phyloP scores from a whole-genome alignment of 1,140 invertebrate species.

The Cardiocondyla obscurior region DNA sequence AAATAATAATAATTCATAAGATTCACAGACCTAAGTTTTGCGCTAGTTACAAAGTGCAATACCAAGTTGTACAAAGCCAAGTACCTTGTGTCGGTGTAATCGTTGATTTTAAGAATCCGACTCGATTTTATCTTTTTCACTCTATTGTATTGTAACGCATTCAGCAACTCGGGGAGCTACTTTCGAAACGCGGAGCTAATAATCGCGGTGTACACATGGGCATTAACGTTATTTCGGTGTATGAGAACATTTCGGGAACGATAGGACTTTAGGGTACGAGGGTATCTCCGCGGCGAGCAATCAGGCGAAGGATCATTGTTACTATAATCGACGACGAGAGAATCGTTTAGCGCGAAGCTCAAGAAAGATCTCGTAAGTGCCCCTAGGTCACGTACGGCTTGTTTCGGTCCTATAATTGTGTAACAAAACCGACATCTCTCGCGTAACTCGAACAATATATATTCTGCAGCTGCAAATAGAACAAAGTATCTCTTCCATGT shows the following conservation, averaged over 20 bases:
- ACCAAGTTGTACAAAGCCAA: slow-evolving; percentile 54
- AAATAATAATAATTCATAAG: slow-evolving; percentile 18
- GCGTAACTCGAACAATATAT: background rate
- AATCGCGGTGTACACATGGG: slow-evolving; percentile 57
- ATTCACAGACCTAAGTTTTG: slow-evolving; percentile 52
- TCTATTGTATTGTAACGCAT: slow-evolving; percentile 4
- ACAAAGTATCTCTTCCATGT: slow-evolving; percentile 46
- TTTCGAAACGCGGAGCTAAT: slow-evolving; percentile 14
- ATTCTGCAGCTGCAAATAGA: slow-evolving; percentile 48
- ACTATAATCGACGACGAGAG: background rate
- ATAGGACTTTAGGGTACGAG: background rate
- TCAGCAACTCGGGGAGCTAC: slow-evolving; percentile 35
- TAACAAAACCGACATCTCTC: slow-evolving; percentile 36
- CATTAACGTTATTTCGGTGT: slow-evolving; percentile 61
- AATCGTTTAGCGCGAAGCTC: slow-evolving; percentile 24
- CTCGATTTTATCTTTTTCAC: slow-evolving; percentile 51
- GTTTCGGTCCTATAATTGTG: slow-evolving; percentile 47
- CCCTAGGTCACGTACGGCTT: background rate
- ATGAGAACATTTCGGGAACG: slow-evolving; percentile 29
- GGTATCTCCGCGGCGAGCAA: slow-evolving; percentile 9
- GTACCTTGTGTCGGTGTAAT: slow-evolving; percentile 48
- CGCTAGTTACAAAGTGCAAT: slow-evolving; percentile 48
- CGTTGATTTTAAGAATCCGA: slow-evolving; percentile 49
- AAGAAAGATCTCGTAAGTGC: background rate
- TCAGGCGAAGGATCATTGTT: background rate